Conservation (phyloP, 1,140 invertebrate genomes). For the Drosophila pectinifera region DNA sequence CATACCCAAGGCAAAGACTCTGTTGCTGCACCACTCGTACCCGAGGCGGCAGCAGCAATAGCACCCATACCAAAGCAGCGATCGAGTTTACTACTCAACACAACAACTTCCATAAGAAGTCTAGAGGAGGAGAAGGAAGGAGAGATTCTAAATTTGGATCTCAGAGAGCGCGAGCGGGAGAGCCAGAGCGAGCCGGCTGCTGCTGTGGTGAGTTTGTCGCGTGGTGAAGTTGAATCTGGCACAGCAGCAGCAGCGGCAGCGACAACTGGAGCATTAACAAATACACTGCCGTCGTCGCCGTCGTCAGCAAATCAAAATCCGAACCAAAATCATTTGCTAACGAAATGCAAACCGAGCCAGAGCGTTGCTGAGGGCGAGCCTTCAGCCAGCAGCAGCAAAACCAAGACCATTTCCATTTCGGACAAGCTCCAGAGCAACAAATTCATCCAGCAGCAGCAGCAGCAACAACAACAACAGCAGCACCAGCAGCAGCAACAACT, state of each 20-base stretch:
- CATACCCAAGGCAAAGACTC: slow-evolving; percentile 72
- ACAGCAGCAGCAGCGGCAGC: slow-evolving; percentile 54
- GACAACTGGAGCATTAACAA: slow-evolving; percentile 75
- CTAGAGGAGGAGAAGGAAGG: slow-evolving; percentile 47
- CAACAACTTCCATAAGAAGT: slow-evolving; percentile 59
- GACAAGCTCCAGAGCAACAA: slow-evolving; percentile 82
- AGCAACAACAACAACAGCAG: slow-evolving; percentile 57
- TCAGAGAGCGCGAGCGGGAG: slow-evolving; percentile 53
- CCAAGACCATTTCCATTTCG: slow-evolving; percentile 75
- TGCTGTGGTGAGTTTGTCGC: slow-evolving; percentile 42
- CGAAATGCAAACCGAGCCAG: slow-evolving; percentile 80
- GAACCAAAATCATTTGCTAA: slow-evolving; percentile 62
- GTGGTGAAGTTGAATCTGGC: slow-evolving; percentile 79
- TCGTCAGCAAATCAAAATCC: slow-evolving; percentile 68
- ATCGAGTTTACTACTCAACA: slow-evolving; percentile 79
- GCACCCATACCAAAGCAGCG: slow-evolving; percentile 83
- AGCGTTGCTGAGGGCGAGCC: slow-evolving; percentile 65
- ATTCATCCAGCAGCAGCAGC: slow-evolving; percentile 75
- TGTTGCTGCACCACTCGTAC: slow-evolving; percentile 61
- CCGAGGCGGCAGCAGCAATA: slow-evolving; percentile 62
- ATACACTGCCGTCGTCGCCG: slow-evolving; percentile 43
- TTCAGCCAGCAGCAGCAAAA: slow-evolving; percentile 50
- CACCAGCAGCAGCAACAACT: slow-evolving; percentile 49
- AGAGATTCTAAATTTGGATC: slow-evolving; percentile 68
- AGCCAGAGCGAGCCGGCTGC: slow-evolving; percentile 42